These are phyloP conservation scores for Hypomesus transpacificus DNA, from an alignment of 2,113 vertebrate genomes.

Conservation along the genomic window DNA sequence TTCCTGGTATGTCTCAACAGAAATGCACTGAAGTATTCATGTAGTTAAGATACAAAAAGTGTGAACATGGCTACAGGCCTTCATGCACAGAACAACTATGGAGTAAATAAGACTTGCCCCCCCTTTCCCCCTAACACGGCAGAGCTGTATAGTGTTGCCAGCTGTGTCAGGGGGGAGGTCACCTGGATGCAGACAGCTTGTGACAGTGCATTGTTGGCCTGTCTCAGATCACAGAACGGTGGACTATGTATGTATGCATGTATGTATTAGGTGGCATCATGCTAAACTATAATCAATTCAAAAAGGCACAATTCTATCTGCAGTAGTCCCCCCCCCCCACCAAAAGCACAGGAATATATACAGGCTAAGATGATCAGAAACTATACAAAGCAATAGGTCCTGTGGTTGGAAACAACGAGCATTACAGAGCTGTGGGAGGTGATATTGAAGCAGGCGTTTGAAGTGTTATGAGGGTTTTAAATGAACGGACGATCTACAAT, in stretches of 20 bases:
- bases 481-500: too few relatives aligned
- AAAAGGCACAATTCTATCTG: slow-evolving; percentile 69
- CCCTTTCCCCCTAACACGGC: slow-evolving; percentile 34
- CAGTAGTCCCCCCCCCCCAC: slow-evolving; percentile 57
- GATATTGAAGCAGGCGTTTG: slow-evolving; percentile 48
- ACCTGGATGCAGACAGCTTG: slow-evolving; percentile 39
- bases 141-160: slow-evolving; percentile 56
- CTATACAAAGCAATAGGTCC: slow-evolving; percentile 57
- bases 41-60: slow-evolving; percentile 60
- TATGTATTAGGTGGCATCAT: slow-evolving; percentile 49
- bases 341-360: slow-evolving; percentile 45
- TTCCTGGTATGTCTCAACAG: slow-evolving; percentile 59
- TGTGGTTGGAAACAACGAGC: slow-evolving; percentile 58
- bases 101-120: slow-evolving; percentile 47
- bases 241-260: too few relatives aligned
- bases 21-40: slow-evolving; percentile 61
- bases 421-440: slow-evolving; percentile 48
- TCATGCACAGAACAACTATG: slow-evolving; percentile 66
- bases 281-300: slow-evolving; percentile 58
- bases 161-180: slow-evolving; percentile 45
- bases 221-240: too few relatives aligned
- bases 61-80: slow-evolving; percentile 67
- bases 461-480: too few relatives aligned
- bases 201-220: not conserved
- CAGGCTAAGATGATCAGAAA: slow-evolving; percentile 52